Conservation (phyloP, 2,113 vertebrate genomes). For the Cavia aperea region DNA sequence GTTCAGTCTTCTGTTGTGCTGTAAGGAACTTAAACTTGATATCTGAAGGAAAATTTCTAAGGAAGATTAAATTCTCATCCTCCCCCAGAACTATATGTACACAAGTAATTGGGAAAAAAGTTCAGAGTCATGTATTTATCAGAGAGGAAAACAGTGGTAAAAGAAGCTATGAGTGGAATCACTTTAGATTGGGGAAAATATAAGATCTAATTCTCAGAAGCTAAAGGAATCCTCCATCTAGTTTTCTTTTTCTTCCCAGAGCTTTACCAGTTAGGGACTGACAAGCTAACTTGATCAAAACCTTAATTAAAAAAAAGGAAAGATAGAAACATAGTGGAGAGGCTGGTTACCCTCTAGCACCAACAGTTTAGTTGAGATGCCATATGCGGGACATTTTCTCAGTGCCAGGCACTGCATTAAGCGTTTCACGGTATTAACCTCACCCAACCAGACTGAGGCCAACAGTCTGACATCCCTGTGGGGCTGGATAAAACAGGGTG, state of each 20-base stretch:
- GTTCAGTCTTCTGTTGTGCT: not conserved
- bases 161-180: not conserved
- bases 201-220: not conserved
- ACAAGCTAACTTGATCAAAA: not conserved
- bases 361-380: not conserved
- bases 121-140: not conserved
- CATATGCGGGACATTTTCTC: not conserved
- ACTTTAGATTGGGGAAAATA: not conserved
- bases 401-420: not conserved
- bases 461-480: not conserved
- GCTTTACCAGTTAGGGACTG: not conserved
- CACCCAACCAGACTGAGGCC: not conserved
- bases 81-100: not conserved
- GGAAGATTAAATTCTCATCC: not conserved
- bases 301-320: not conserved
- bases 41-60: not conserved
- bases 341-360: not conserved
- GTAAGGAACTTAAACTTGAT: not conserved
- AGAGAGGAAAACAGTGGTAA: not conserved
- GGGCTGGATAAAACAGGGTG: not conserved
- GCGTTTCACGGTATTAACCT: not conserved
- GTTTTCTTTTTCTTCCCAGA: not conserved
- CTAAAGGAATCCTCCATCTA: not conserved
- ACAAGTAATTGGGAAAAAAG: not conserved
- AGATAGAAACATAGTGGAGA: not conserved